These are phyloP conservation scores for Aricia artaxerxes DNA, from an alignment of 2,888 invertebrate genomes.

Conservation along the genomic window DNA sequence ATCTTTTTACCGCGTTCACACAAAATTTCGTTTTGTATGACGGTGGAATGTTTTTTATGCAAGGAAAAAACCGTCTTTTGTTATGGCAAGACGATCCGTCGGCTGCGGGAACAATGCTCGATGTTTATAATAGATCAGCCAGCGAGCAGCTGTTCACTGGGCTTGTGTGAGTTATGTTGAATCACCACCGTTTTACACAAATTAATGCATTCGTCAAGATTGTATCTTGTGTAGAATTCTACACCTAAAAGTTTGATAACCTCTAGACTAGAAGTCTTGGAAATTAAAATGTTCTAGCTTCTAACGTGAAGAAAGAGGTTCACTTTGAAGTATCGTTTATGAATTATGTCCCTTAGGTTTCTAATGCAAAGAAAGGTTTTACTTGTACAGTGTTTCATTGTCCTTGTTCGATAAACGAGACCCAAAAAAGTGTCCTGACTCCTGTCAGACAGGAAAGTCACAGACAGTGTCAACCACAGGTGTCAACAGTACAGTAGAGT, in stretches of 20 bases:
- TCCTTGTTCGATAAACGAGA: no score
- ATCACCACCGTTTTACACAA: constrained; percentile 12
- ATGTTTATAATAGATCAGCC: constrained; percentile 40
- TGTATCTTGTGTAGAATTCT: no score
- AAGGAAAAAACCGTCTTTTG: constrained; percentile 33
- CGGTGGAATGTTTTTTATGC: constrained; percentile 25
- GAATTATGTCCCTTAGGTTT: no score
- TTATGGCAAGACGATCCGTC: constrained; percentile 37
- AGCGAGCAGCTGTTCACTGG: constrained; percentile 38
- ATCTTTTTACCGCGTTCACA: not conserved
- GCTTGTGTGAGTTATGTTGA: constrained; percentile 32
- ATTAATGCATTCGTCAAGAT: not conserved
- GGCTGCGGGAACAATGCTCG: constrained; percentile 38
- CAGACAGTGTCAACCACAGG: no score
- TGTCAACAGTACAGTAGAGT: no score
- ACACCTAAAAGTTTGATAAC: no score
- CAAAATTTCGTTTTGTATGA: not conserved
- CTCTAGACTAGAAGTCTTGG: not conserved
- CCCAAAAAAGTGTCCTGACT: no score
- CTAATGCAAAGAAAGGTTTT: not conserved
- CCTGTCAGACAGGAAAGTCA: no score
- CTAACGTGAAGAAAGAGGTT: no score
- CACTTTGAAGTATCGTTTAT: no score
- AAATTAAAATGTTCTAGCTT: not conserved
- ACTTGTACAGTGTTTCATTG: no score